These are phyloP conservation scores for Grammomys dolichurus DNA, from an alignment of 2,113 vertebrate genomes.

Conservation along the genomic window DNA sequence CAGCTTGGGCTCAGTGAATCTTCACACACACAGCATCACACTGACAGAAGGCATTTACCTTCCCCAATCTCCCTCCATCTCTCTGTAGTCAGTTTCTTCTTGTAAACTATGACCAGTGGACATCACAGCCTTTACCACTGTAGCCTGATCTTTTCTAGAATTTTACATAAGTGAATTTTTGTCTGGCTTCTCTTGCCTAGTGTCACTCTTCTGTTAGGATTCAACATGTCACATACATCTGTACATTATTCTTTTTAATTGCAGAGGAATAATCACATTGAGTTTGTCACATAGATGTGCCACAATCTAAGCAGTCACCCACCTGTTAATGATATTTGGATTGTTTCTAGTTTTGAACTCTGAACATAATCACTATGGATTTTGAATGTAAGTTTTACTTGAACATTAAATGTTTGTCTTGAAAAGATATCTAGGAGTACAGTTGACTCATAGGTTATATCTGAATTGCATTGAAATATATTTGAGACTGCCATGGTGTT, in stretches of 20 bases:
- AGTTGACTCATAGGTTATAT: neutral
- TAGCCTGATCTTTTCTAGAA: conserved; percentile 7
- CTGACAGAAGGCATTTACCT: neutral
- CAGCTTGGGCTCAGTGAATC: no score
- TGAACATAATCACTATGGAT: neutral
- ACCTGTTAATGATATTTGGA: neutral
- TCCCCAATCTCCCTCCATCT: neutral
- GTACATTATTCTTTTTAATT: neutral
- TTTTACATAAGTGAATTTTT: neutral
- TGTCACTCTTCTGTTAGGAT: neutral
- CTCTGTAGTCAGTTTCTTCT: neutral
- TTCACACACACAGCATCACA: no score
- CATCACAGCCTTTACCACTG: neutral
- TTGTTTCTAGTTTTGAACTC: conserved; percentile 2
- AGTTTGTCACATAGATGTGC: neutral
- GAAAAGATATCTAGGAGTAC: neutral
- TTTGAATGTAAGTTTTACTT: neutral
- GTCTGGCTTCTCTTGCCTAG: neutral
- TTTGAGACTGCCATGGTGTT: neutral
- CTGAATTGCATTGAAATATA: neutral
- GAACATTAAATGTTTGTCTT: neutral
- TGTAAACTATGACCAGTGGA: neutral
- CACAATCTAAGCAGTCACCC: neutral
- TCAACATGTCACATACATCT: neutral
- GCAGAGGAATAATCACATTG: neutral